Conservation (phyloP, 2,888 invertebrate genomes). For the Limnephilus auricula region DNA sequence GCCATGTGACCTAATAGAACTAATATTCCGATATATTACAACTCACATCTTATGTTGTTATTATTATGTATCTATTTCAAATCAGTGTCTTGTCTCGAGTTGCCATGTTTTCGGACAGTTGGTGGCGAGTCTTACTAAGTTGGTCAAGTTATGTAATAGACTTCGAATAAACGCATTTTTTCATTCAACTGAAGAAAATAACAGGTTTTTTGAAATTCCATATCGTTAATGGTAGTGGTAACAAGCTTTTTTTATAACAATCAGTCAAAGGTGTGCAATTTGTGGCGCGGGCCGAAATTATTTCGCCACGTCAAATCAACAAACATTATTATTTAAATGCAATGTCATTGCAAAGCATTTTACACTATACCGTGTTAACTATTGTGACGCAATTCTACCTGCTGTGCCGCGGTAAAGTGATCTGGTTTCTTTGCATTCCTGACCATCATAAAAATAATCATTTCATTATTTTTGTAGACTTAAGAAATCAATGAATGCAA, state of each 20-base stretch:
- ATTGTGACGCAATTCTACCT: neutral
- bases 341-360: slow-evolving; percentile 2
- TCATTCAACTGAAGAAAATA: neutral
- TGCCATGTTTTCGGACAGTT: neutral
- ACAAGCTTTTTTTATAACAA: neutral
- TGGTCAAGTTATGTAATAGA: neutral
- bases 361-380: neutral
- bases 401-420: neutral
- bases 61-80: neutral
- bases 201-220: neutral
- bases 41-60: too few relatives aligned
- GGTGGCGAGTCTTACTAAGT: neutral
- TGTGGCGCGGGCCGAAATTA: neutral
- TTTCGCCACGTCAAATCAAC: neutral
- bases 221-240: neutral
- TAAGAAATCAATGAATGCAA: too few relatives aligned
- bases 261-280: neutral
- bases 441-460: neutral
- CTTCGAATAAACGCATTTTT: neutral
- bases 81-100: neutral
- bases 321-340: neutral
- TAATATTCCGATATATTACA: too few relatives aligned
- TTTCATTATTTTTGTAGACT: too few relatives aligned
- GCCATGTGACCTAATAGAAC: too few relatives aligned
- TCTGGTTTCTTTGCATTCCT: neutral